These are phyloP conservation scores for Papilio demoleus DNA, from an alignment of 2,888 invertebrate genomes.

Conservation along the genomic window DNA sequence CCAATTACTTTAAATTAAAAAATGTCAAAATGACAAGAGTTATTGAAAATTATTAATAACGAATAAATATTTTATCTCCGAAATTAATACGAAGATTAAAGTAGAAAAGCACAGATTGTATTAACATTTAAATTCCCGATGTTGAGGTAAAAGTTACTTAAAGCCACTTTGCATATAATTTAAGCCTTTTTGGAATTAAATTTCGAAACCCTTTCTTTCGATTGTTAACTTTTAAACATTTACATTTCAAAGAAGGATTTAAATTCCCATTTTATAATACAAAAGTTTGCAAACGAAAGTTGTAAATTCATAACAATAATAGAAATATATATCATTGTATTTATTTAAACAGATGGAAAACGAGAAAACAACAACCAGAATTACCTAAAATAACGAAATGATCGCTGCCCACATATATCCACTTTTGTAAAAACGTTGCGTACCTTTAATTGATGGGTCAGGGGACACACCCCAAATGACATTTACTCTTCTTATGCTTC, in stretches of 20 bases:
- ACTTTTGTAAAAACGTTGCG: too few species aligned
- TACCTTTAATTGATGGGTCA: too few species aligned
- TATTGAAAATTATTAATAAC: neutral
- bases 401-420: too few species aligned
- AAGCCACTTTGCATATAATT: slow-evolving; percentile 39
- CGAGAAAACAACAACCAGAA: too few species aligned
- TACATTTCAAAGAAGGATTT: slow-evolving; percentile 38
- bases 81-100: slow-evolving; percentile 29
- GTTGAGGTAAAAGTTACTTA: slow-evolving; percentile 75
- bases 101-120: slow-evolving; percentile 55
- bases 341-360: too few species aligned
- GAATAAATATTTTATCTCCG: neutral
- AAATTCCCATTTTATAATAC: slow-evolving; percentile 11
- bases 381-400: too few species aligned
- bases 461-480: too few species aligned
- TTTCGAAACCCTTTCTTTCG: slow-evolving; percentile 37
- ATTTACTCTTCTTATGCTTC: too few species aligned
- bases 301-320: neutral
- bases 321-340: neutral
- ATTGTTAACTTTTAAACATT: slow-evolving; percentile 38
- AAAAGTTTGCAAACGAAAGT: slow-evolving; percentile 19
- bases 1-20: neutral
- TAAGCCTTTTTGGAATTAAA: slow-evolving; percentile 38
- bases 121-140: slow-evolving; percentile 79
- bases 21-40: neutral